These are phyloP conservation scores for Gallinago solitaria DNA, from an alignment of 2,797 vertebrate genomes.

Conservation along the genomic window DNA sequence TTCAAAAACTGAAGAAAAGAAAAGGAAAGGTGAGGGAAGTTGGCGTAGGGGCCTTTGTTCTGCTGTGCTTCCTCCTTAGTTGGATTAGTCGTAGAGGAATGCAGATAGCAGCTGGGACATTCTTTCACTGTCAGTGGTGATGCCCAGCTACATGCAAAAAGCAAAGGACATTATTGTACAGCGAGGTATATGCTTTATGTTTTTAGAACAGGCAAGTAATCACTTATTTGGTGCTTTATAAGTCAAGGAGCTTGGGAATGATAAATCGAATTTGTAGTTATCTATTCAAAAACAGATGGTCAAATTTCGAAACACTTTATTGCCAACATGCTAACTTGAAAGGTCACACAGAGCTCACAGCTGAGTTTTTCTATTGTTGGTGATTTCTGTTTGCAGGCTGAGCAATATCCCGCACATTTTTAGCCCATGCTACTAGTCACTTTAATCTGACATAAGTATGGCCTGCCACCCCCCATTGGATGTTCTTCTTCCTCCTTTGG, in stretches of 20 bases:
- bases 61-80: neutral
- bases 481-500: neutral
- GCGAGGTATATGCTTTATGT: neutral
- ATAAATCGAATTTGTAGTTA: conserved; percentile 48
- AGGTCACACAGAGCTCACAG: conserved; percentile 35
- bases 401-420: conserved; percentile 28
- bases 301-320: conserved; percentile 40
- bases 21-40: neutral
- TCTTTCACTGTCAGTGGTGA: neutral
- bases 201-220: neutral
- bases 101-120: neutral
- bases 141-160: neutral
- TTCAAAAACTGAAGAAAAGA: neutral
- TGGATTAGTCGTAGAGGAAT: neutral
- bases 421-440: neutral
- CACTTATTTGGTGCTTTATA: neutral
- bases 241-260: neutral
- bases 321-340: conserved; percentile 18
- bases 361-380: conserved; percentile 44
- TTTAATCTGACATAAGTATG: neutral
- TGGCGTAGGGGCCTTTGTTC: neutral
- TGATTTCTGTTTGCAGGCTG: conserved; percentile 4
- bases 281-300: conserved; percentile 49
- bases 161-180: neutral
- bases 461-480: neutral